Evolutionary conservation across 2,888 invertebrate genomes (phyloP).

Genomic region (Ditula angustiorana): DNA sequence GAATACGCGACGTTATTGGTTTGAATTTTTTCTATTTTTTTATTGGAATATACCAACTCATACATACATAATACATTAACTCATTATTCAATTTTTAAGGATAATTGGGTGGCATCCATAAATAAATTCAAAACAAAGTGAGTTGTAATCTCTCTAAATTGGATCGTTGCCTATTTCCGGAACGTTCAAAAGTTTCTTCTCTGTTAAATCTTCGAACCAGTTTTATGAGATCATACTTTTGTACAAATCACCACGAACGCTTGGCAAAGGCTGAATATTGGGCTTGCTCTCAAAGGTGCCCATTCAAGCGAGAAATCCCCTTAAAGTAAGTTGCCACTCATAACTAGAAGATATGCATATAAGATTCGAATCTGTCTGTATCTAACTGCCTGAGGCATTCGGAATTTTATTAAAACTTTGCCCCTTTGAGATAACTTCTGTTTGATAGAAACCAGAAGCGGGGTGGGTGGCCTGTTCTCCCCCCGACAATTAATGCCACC

Average conservation of each 20-base stretch:
- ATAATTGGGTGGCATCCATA: neutral
- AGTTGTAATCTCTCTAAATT: conserved; percentile 11
- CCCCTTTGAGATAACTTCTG: conserved; percentile 81
- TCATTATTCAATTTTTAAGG: no score
- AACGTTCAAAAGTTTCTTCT: conserved; percentile 38
- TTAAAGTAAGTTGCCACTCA: conserved; percentile 63
- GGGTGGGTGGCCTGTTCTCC: conserved; percentile 50
- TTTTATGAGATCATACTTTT: conserved; percentile 48
- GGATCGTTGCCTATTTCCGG: conserved; percentile 20
- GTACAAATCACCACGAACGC: conserved; percentile 54
- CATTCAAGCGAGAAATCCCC: conserved; percentile 58
- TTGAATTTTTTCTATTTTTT: neutral
- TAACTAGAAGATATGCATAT: conserved; percentile 68
- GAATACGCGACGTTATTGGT: neutral
- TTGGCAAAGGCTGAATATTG: conserved; percentile 60
- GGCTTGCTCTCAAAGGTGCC: conserved; percentile 60
- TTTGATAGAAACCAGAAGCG: conserved; percentile 76
- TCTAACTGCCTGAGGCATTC: conserved; percentile 74
- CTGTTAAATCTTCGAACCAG: conserved; percentile 32
- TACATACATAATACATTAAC: no score
- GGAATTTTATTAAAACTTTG: conserved; percentile 83
- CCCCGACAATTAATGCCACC: conserved; percentile 77
- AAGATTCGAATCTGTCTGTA: conserved; percentile 69
- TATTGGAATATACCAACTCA: no score
- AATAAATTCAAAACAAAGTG: conserved; percentile 14